Base-by-base conservation (phyloP, 2,888 invertebrate species). In the Agriopis leucophaearia region DNA sequence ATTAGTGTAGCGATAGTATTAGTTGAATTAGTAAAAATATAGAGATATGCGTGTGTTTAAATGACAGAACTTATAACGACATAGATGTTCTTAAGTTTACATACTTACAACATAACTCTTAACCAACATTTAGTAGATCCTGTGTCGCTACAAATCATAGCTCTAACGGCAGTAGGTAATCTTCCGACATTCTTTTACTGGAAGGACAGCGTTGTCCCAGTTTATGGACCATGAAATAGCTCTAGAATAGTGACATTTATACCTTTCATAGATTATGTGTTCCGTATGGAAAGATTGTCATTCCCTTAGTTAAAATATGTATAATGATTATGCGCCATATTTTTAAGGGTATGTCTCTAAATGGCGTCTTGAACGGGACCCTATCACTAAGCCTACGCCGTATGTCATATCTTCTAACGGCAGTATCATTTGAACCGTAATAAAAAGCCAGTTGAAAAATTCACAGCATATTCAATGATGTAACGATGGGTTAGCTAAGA, bases 141-240 rank as follows among this genome's bases (percentile, higher is more conserved):
- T 38, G 42, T 38, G 55, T 18, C 38, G 27, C 15, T 27, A 65
- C 59, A 65, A 60, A 65, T 65, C 65, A 65, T 65, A 12, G 45
- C 38, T 47, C 8, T 57, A 57, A 66, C 42, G 52, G 62, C 58
- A 16, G 52, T 27, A 16, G 52, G 63, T 67, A 63, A 67, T 63
- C 62, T 59, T 18, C 54, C 35, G 36, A 42, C 58, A 67, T 67
- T 58, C 42, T 59, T 67, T 35, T 67, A 51, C 52, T 40, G n/a
- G 8, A 18, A 63, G 54, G 27, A 55, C 16, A 50, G 36, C 40
- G 50, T 59, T 59, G 63, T 54, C 54, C 47, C 38, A 10, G 45
- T 67, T 67, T 63, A 67, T 67, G 62, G 62, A 40, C 63, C 63
- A 59, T 67, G 63, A 63, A 63, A 36, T 35, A 10, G 45, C 45